These are phyloP conservation scores for Epinotia demarniana DNA, from an alignment of 2,888 invertebrate genomes.

Conservation along the genomic window DNA sequence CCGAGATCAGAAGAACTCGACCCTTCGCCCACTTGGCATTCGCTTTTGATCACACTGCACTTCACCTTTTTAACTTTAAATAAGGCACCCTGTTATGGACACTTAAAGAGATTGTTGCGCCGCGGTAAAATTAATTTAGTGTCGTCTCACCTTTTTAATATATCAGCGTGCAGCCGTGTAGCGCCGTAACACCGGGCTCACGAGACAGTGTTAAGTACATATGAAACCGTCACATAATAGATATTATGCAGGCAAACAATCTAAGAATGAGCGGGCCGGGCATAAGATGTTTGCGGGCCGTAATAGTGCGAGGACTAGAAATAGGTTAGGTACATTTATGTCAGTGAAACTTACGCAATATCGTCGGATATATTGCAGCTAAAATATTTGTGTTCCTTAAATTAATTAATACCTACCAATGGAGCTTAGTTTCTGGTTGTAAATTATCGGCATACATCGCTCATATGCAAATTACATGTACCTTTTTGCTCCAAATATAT, in stretches of 20 bases:
- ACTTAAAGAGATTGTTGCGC: slow-evolving; percentile 39
- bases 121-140: slow-evolving; percentile 37
- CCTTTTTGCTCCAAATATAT: too few species aligned
- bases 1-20: slow-evolving; percentile 57
- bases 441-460: too few species aligned
- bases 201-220: slow-evolving; percentile 6
- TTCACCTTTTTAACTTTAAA: slow-evolving; percentile 54
- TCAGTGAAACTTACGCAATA: background rate
- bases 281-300: background rate
- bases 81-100: slow-evolving; percentile 49
- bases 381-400: background rate
- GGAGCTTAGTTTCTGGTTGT: too few species aligned
- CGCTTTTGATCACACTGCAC: slow-evolving; percentile 57
- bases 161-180: slow-evolving; percentile 21
- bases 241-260: slow-evolving; percentile 18
- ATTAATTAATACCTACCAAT: too few species aligned
- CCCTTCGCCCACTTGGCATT: slow-evolving; percentile 54
- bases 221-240: slow-evolving; percentile 13
- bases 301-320: background rate
- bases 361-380: background rate
- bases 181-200: slow-evolving; percentile 16
- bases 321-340: background rate
- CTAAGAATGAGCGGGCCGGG: slow-evolving; percentile 11
- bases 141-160: slow-evolving; percentile 38
- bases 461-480: too few species aligned